Conservation (phyloP, 1,140 invertebrate species). For the Akabosia matsudoensis region DNA sequence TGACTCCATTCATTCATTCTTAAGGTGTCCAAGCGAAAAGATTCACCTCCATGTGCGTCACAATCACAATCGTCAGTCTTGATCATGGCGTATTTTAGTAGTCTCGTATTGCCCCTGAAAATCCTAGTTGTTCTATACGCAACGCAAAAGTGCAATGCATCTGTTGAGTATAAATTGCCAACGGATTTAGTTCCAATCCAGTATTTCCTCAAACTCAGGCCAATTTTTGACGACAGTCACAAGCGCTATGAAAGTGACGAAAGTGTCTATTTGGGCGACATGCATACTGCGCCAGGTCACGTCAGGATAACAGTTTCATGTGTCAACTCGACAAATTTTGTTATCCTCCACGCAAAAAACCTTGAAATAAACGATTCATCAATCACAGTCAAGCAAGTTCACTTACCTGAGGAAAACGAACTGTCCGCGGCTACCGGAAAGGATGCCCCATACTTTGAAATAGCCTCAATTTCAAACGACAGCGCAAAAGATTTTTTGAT, state of each 20-base stretch:
- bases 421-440: neutral
- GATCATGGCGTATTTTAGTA: no score
- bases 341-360: neutral
- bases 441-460: no score
- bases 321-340: neutral
- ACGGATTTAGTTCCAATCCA: neutral
- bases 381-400: neutral
- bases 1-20: no score
- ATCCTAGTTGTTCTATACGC: no score
- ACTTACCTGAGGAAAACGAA: neutral
- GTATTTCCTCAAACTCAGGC: neutral
- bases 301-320: neutral
- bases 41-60: no score
- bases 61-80: no score
- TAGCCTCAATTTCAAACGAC: no score
- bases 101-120: no score
- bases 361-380: neutral
- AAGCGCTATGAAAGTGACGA: no score
- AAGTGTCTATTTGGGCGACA: no score
- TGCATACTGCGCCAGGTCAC: neutral
- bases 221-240: neutral
- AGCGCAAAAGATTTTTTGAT: neutral
- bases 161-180: neutral
- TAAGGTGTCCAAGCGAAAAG: no score
- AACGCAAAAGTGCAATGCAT: no score